These are phyloP conservation scores for Itoplectis maculator DNA, from an alignment of 2,888 invertebrate genomes.

Conservation along the genomic window DNA sequence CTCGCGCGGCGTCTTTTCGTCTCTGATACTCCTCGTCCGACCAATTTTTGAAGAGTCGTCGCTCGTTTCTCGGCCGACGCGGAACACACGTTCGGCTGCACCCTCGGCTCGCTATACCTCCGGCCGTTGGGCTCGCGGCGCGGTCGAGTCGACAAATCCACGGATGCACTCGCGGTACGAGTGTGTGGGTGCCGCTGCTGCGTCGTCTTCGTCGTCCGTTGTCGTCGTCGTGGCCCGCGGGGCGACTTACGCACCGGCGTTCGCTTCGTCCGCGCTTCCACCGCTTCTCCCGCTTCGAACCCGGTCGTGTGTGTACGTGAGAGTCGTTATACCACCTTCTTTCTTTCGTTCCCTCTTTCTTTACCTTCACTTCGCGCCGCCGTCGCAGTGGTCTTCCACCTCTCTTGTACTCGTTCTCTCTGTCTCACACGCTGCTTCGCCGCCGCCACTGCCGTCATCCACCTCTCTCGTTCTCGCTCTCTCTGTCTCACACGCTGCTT, in stretches of 20 bases:
- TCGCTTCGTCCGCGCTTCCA: constrained; percentile 26
- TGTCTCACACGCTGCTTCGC: constrained; percentile 41
- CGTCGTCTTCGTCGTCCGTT: no score
- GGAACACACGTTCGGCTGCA: constrained; percentile 39
- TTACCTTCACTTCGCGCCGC: constrained; percentile 31
- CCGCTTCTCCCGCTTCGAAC: constrained; percentile 2
- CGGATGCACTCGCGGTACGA: constrained; percentile 27
- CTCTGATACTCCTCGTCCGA: constrained; percentile 8
- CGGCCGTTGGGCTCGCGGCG: constrained; percentile 12
- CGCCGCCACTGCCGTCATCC: neutral
- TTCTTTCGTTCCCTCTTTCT: constrained; percentile 42
- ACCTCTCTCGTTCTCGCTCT: constrained; percentile 43
- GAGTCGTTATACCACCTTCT: constrained; percentile 49
- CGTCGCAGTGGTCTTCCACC: constrained; percentile 1
- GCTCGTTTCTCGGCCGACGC: constrained; percentile 41
- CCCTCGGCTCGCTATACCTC: constrained; percentile 27
- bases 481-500: constrained; percentile 45
- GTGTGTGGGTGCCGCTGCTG: constrained; percentile 55
- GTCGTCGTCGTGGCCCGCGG: no score
- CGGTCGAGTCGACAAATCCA: constrained; percentile 42
- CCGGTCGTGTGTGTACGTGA: constrained; percentile 59
- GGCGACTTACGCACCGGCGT: constrained; percentile 50
- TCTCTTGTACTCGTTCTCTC: constrained; percentile 51
- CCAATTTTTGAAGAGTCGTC: constrained; percentile 32
- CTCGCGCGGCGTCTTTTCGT: neutral